Evolutionary conservation across 1,140 invertebrate species (phyloP), one percentile per base, ranked within the genome.

Genomic region (Brachionus rubens): DNA sequence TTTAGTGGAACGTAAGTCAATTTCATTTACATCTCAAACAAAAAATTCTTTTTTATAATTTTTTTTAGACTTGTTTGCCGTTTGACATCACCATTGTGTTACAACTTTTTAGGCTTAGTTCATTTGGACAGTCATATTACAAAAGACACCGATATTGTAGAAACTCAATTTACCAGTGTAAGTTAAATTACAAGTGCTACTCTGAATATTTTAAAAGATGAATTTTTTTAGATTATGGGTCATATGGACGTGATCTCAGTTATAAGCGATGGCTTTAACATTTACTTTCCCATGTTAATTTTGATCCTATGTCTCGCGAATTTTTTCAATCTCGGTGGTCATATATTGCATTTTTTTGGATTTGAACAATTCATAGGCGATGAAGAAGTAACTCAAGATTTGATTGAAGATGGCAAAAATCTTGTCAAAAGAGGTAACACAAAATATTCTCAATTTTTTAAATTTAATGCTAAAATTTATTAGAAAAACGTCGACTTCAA

Each of bases 201-300:
- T 76, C 21, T 76, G 3, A 72, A 56, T 26, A 72, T 54, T 26
- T 24, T 33, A 16, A 33, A 10, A 43, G 1, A 28, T 19, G 4
- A 19, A 52, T 28, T 65, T 7, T 77, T 79, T n/a, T 83, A 95
- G 91, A 91, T 99, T 77, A 99, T 99, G 96, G 96, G 96, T 21
- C 96, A 98, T 81, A 94, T 99, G 94, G 95, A 99, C 86, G 93
- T 99, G 0, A 90, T 99, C 70, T 90, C 92, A 9, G 93, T 99
- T 70, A 92, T 99, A 77, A 93, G 94, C 1, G 91, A 97, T 85
- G 96, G 96, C 21, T 98, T 99, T 85, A 98, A 99, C 85, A 91
- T 99, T 46, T 99, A 99, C 83, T 97, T 99, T 84, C 97, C 97
- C 0, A 98, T 98, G 88, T 89, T 91, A 56, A 96, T 99, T 82